Base-by-base conservation (phyloP, 2,797 vertebrate species). In the Rhadinocentrus ornatus region DNA sequence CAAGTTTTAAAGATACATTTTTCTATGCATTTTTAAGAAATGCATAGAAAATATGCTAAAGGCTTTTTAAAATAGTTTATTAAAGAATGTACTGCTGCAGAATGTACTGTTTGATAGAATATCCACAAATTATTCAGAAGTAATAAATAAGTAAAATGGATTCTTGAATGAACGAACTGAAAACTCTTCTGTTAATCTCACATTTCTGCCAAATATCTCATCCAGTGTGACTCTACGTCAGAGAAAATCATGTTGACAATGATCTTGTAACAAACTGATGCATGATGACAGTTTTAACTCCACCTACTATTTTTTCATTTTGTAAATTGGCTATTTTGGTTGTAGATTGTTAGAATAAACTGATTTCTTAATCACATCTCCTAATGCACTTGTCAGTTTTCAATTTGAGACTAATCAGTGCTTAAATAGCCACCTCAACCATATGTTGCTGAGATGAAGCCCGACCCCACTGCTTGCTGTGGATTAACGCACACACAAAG, bases 401-500 rank as follows among this genome's bases (percentile, higher is more conserved):
- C 66, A 76, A 85, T 88, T 82, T 52, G 69, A 50, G 35, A 62
- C 74, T 88, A 89, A 92, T 90, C 66, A 58, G 66, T 27, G 58
- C 82, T 88, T 89, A 84, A 88, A 82, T 66, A 69, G 73, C 77
- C 83, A 81, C 72, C 70, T 77, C 8, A 57, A 62, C 85, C 92
- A 93, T 91, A 91, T 93, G 93, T 83, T 78, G 73, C 57, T 2
- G 27, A 62, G 77, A 73, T 55, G 73, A 59, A 55, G 64, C 65
- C 37, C 39, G 20, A 81, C 32, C 77, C 50, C 29, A 0, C 56
- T 39, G 61, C 50, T 39, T 72, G 71, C 69, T 13, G 8, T 62
- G 81, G 88, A 89, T 91, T 91, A 89, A 22, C 73, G 37, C 54
- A 46, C 62, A 27, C 77, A 78, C 65, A 69, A 59, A 66, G 16